These are phyloP conservation scores for Melolontha melolontha DNA, from an alignment of 2,888 invertebrate genomes.

Conservation along the genomic window DNA sequence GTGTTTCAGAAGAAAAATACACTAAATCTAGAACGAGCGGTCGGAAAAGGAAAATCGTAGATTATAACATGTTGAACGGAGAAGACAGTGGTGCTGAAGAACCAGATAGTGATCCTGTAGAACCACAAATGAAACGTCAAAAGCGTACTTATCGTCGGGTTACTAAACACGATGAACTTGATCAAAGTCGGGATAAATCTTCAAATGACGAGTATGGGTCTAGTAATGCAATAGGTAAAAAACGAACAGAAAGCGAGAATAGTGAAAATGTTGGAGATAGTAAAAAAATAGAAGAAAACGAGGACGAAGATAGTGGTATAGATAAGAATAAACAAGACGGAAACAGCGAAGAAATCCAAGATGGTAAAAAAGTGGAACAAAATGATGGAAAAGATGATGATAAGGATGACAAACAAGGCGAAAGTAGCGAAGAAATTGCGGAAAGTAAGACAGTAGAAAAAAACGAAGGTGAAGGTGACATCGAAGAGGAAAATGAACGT, in stretches of 20 bases:
- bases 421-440: background rate
- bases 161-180: background rate
- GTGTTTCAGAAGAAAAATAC: background rate
- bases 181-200: background rate
- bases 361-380: too few species aligned
- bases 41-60: conserved; percentile 39
- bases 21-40: conserved; percentile 35
- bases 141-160: background rate
- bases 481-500: background rate
- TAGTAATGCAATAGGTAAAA: conserved; percentile 7
- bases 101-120: conserved; percentile 27
- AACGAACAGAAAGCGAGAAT: background rate
- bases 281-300: background rate
- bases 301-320: background rate
- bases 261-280: background rate
- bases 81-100: conserved; percentile 36
- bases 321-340: background rate
- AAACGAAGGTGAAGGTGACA: background rate
- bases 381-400: too few species aligned
- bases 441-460: conserved; percentile 8
- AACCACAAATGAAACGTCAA: conserved; percentile 12
- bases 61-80: conserved; percentile 41
- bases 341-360: background rate
- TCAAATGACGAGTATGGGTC: conserved; percentile 26
- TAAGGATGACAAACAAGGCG: too few species aligned